Conservation (phyloP, 2,888 invertebrate genomes). For the Notodromas monacha region DNA sequence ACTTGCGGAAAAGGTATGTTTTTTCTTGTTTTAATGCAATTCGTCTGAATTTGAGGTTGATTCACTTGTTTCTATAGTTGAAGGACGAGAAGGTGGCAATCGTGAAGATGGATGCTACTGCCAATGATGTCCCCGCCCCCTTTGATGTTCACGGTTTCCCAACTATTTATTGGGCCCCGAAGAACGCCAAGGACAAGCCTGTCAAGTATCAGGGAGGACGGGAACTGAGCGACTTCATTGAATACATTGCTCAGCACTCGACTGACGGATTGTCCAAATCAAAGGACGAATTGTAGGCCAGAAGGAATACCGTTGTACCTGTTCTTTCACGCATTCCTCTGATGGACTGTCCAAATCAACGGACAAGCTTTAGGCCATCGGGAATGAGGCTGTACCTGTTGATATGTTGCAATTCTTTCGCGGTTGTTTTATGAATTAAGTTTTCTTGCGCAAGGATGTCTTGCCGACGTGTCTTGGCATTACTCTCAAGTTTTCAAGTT, state of each 20-base stretch:
- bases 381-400: too few species aligned
- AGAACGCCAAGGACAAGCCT: slow-evolving; percentile 39
- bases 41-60: background rate
- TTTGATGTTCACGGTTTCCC: slow-evolving; percentile 92
- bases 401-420: too few species aligned
- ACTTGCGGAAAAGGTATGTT: slow-evolving; percentile 39
- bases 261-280: slow-evolving; percentile 61
- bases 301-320: too few species aligned
- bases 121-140: slow-evolving; percentile 70
- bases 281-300: too few species aligned
- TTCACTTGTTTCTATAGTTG: slow-evolving; percentile 22
- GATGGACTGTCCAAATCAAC: too few species aligned
- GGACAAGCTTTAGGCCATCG: too few species aligned
- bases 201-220: slow-evolving; percentile 64
- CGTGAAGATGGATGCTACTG: slow-evolving; percentile 92
- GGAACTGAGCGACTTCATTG: slow-evolving; percentile 65
- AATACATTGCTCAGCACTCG: slow-evolving; percentile 69
- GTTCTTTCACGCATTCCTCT: too few species aligned
- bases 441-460: too few species aligned
- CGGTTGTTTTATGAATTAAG: too few species aligned
- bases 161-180: slow-evolving; percentile 78
- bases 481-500: too few species aligned
- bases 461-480: too few species aligned
- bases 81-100: slow-evolving; percentile 56
- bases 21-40: background rate